Conservation (phyloP, 2,797 vertebrate genomes). For the Chelonia mydas region DNA sequence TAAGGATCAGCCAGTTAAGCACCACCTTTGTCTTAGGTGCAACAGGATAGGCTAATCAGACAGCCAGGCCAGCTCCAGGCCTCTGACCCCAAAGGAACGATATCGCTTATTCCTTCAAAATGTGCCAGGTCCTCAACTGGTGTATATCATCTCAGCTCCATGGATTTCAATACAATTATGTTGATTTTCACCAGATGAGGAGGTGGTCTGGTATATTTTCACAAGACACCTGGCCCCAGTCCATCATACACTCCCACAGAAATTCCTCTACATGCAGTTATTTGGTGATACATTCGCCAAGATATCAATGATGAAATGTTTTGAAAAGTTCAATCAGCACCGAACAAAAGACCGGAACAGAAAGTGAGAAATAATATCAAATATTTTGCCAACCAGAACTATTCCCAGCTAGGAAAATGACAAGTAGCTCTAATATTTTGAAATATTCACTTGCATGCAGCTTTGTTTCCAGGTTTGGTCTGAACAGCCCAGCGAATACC, state of each 20-base stretch:
- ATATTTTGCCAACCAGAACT: conserved; percentile 41
- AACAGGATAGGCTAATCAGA: no score
- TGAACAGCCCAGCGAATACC: not conserved
- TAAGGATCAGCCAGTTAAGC: not conserved
- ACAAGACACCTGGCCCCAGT: not conserved
- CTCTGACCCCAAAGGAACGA: not conserved
- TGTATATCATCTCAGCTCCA: not conserved
- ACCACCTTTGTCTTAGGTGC: not conserved
- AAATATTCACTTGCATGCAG: not conserved
- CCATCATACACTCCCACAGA: not conserved
- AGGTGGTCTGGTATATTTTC: not conserved
- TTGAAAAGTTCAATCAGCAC: conserved; percentile 51
- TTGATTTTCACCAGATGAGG: not conserved
- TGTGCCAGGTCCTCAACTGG: not conserved
- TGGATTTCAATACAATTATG: not conserved
- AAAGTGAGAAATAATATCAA: conserved; percentile 33
- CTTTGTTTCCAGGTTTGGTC: conserved; percentile 14
- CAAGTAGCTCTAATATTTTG: conserved; percentile 22
- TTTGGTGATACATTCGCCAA: not conserved
- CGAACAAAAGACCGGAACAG: not conserved
- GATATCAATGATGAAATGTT: conserved; percentile 15
- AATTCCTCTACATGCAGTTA: not conserved
- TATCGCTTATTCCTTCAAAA: not conserved
- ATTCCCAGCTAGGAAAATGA: not conserved
- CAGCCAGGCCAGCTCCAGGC: not conserved